Conservation (phyloP, 2,797 vertebrate species). For the Premnoplex brunnescens region DNA sequence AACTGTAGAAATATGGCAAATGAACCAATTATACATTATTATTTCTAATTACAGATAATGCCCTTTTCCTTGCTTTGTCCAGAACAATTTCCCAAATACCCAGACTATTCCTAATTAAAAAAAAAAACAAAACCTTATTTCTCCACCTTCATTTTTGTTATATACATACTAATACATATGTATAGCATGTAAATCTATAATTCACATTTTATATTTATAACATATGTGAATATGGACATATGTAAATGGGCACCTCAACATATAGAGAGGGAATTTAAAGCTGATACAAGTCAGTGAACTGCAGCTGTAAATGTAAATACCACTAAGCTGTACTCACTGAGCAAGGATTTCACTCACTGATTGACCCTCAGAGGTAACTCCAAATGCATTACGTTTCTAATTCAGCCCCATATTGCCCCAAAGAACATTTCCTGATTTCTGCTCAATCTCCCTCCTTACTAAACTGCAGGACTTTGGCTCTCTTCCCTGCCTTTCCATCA, state of each 20-base stretch:
- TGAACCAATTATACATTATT: constrained; percentile 86
- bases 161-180: background rate
- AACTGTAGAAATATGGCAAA: constrained; percentile 85
- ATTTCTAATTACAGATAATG: constrained; percentile 87
- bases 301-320: background rate
- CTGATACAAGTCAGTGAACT: background rate
- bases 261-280: background rate
- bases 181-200: fast-evolving
- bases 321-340: background rate
- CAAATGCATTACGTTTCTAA: background rate
- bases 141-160: background rate
- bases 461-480: background rate
- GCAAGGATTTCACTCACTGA: background rate
- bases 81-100: constrained; percentile 77
- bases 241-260: background rate
- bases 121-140: background rate
- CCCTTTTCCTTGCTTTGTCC: constrained; percentile 80
- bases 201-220: too few species aligned
- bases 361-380: background rate
- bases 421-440: background rate
- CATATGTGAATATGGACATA: fast-evolving
- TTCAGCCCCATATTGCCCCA: background rate
- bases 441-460: background rate
- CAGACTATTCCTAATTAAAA: constrained; percentile 44
- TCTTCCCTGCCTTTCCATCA: background rate